Conservation (phyloP, 2,888 invertebrate species). For the Neoaliturus tenellus region DNA sequence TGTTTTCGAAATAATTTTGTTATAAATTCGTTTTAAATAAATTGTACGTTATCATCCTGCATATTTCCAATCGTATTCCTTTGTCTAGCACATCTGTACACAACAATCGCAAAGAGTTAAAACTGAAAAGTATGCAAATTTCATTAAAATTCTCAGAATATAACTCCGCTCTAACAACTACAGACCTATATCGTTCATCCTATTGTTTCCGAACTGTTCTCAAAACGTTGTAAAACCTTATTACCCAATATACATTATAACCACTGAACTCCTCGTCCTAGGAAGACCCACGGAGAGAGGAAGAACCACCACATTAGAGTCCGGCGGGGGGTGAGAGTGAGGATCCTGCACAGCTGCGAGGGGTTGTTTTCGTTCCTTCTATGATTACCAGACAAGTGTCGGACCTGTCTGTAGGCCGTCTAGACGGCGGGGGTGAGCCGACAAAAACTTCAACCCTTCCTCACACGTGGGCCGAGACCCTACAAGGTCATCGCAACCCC, state of each 20-base stretch:
- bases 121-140: too few species aligned
- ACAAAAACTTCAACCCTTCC: constrained; percentile 37
- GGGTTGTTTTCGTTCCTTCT: constrained; percentile 39
- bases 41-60: too few species aligned
- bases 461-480: constrained; percentile 12
- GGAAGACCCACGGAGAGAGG: not conserved
- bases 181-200: not conserved
- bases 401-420: constrained; percentile 44
- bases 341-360: not conserved
- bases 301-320: not conserved
- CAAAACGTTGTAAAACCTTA: not conserved
- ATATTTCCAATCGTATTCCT: too few species aligned
- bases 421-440: constrained; percentile 28
- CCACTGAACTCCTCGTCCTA: not conserved
- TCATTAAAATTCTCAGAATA: too few species aligned
- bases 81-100: too few species aligned
- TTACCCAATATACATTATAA: not conserved
- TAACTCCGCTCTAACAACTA: too few species aligned
- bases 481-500: not conserved
- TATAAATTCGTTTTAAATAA: too few species aligned
- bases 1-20: too few species aligned
- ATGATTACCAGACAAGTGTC: constrained; percentile 39
- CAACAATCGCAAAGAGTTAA: too few species aligned
- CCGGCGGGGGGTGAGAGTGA: constrained; percentile 15
- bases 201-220: not conserved